A percentile compares a stretch with the other conserved stretches of the same genome.
Evolutionary conservation across 2,797 vertebrate species (phyloP).

Genomic region (Pseudochirops corinnae): DNA sequence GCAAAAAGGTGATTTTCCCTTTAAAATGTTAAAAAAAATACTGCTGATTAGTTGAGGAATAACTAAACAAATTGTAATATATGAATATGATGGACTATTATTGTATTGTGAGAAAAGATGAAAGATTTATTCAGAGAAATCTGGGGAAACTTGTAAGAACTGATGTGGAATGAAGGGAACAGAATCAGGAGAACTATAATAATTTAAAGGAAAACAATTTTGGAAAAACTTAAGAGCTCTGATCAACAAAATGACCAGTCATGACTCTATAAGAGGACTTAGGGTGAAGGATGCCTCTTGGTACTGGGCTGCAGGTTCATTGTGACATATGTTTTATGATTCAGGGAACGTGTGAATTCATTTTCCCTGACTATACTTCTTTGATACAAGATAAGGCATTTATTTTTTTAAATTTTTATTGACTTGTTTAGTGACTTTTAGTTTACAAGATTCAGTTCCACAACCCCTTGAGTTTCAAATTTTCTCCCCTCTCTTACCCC

Average conservation of each 20-base stretch:
- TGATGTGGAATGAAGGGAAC: neutral
- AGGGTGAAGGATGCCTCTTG: neutral
- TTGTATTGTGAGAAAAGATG: neutral
- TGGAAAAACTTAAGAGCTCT: neutral
- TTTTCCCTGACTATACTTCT: neutral
- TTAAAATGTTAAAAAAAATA: neutral
- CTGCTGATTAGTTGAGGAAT: neutral
- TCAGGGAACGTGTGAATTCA: neutral
- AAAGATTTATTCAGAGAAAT: neutral
- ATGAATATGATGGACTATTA: neutral
- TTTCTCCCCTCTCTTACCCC: no score
- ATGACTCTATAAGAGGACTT: neutral
- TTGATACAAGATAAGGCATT: neutral
- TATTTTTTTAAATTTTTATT: neutral
- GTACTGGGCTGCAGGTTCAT: neutral
- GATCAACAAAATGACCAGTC: neutral
- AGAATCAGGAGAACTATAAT: neutral
- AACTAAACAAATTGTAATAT: neutral
- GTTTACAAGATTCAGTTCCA: no score
- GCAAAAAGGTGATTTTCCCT: slow-evolving; percentile 21
- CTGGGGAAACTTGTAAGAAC: neutral
- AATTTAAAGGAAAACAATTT: neutral
- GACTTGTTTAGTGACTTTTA: no score
- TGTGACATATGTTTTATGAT: neutral
- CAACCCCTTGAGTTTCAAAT: no score